Base-by-base conservation (phyloP, 2,797 vertebrate species). In the Aldrovandia affinis region DNA sequence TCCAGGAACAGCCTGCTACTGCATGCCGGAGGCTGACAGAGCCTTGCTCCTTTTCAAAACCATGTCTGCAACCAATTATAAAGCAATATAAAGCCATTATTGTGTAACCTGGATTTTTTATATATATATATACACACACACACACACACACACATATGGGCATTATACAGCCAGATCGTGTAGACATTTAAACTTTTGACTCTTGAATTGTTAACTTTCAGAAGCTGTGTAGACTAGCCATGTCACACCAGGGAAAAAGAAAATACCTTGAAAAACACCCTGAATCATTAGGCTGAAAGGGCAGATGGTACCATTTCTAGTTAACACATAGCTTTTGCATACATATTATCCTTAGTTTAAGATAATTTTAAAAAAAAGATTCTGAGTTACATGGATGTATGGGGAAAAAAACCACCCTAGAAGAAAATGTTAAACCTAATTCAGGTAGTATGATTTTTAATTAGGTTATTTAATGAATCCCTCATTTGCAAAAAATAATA, bases 91-190 rank as follows among this genome's bases (percentile, higher is more conserved):
- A 78, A 54, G 47, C 25, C 79, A 80, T 81, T 75, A 47, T 42
- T 85, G n/a, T 85, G 68, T 47, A 18, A 25, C 15, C 2, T 28
- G 82, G 88, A 87, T 88, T 90, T 89, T 91, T 88, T 52, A 90
- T 89, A 88, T 22, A 70, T 89, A 87, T 86, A 87, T 85, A 89
- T 85, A 73, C 84, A n/a, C 50, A 15, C 0, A 25, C 7, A 14
- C 30, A 25, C 14, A 73, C 68, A 65, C n/a, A n/a, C n/a, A n/a
- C n/a, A n/a, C n/a, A n/a, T 77, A 47, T 42, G 81, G 42, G 44
- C 54, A 83, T 36, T 47, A 79, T 59, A 73, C 75, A 83, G 54
- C 33, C 57, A 61, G 47, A 81, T 39, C 6, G 47, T 44, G 75
- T 78, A 84, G 78, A 79, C 77, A 28, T 81, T 84, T 82, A 86